phyloP scores from a whole-genome alignment of 2,888 invertebrate species.

The Agonum fuliginosum region DNA sequence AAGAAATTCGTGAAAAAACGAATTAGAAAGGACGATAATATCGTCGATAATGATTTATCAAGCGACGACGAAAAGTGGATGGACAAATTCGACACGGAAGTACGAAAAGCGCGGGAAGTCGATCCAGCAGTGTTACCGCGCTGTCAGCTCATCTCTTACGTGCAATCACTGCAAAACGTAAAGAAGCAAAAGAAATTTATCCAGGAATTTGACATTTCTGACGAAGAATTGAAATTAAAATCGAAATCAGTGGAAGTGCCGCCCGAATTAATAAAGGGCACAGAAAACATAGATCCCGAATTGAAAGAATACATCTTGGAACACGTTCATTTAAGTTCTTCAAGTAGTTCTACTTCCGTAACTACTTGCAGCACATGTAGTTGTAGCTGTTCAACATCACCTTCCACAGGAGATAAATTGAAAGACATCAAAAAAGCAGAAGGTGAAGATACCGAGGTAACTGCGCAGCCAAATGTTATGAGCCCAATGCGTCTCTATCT shows the following conservation, averaged over 20 bases:
- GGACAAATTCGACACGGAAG: background rate
- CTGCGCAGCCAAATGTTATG: too few relatives aligned
- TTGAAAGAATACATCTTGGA: background rate
- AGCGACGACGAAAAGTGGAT: slow-evolving; percentile 15
- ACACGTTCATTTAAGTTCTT: background rate
- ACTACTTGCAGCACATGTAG: too few relatives aligned
- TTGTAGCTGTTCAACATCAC: too few relatives aligned
- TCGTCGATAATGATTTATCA: slow-evolving; percentile 9
- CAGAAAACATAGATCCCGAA: background rate
- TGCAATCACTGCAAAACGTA: background rate
- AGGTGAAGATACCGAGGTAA: too few relatives aligned
- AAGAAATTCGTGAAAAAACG: background rate
- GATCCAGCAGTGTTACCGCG: background rate
- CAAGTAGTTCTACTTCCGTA: too few relatives aligned
- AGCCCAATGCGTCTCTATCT: too few relatives aligned
- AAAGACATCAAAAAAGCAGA: too few relatives aligned
- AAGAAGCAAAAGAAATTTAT: background rate
- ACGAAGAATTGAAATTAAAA: background rate
- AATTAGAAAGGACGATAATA: background rate
- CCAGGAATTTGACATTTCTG: background rate
- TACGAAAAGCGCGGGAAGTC: background rate
- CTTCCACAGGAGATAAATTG: too few relatives aligned
- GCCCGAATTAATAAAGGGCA: background rate
- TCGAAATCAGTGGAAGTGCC: too few relatives aligned
- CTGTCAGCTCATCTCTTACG: background rate